Percentiles rank a stretch among this genome's conserved stretches.
phyloP scores from a whole-genome alignment of 2,797 vertebrate species.

The Mormyrus proboscirostris region DNA sequence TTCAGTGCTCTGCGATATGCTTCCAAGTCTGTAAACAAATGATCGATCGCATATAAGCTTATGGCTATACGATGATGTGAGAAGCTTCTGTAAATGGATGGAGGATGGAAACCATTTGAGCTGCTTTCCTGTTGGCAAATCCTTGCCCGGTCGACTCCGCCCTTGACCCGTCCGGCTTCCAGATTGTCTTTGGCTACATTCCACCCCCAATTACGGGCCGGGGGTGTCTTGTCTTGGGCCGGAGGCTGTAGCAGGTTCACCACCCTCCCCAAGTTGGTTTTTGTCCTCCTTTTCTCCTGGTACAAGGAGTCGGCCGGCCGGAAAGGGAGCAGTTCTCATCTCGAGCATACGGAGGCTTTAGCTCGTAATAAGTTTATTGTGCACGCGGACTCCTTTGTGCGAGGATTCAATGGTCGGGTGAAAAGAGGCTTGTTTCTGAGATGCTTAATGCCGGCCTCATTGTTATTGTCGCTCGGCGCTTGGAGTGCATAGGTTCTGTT shows the following conservation, averaged over 20 bases:
- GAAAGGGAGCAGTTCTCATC: not conserved
- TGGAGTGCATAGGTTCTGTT: slow-evolving; percentile 13
- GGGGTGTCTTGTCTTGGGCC: slow-evolving; percentile 3
- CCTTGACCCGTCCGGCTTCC: not conserved
- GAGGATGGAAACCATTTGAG: not conserved
- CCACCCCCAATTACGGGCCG: slow-evolving; percentile 41
- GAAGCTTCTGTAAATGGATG: not conserved
- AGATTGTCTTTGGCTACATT: slow-evolving; percentile 28
- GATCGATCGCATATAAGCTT: not conserved
- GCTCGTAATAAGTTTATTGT: not conserved
- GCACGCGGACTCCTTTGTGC: not conserved
- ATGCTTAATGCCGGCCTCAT: not conserved
- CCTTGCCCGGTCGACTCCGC: not conserved
- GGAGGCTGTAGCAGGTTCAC: slow-evolving; percentile 8
- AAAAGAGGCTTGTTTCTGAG: slow-evolving; percentile 23
- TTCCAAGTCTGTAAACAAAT: not conserved
- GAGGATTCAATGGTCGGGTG: not conserved
- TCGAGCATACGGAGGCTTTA: not conserved
- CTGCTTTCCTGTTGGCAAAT: not conserved
- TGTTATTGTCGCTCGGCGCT: not conserved
- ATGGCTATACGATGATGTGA: not conserved
- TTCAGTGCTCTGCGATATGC: not conserved
- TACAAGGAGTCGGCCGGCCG: not conserved
- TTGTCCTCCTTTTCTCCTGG: not conserved
- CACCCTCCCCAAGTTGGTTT: not conserved